Evolutionary conservation across 2,113 vertebrate genomes (phyloP).

Genomic region (Panthera leo): DNA sequence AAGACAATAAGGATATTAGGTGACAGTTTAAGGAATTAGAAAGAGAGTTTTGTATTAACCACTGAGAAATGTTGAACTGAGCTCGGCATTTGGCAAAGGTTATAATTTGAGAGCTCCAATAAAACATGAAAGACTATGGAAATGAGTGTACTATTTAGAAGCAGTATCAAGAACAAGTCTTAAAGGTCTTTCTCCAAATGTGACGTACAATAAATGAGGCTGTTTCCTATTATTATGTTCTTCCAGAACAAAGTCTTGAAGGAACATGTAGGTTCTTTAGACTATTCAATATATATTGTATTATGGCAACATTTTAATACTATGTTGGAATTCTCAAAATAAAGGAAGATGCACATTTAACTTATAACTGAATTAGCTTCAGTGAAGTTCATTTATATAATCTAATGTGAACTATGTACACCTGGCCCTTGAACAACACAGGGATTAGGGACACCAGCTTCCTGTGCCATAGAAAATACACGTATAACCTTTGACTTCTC

Average conservation of each 20-base stretch:
- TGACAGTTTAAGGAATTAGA: conserved; percentile 48
- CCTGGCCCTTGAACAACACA: not conserved
- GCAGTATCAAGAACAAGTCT: not conserved
- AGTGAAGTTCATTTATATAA: not conserved
- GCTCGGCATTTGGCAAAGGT: conserved; percentile 27
- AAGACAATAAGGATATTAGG: not conserved
- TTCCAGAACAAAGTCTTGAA: conserved; percentile 30
- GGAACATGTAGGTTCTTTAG: not conserved
- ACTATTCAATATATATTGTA: not conserved
- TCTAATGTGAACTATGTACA: not conserved
- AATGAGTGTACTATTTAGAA: conserved; percentile 8
- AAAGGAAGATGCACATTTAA: not conserved
- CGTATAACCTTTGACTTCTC: not conserved
- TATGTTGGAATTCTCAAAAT: not conserved
- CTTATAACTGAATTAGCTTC: not conserved
- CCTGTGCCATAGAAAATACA: not conserved
- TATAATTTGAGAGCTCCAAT: not conserved
- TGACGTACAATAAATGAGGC: not conserved
- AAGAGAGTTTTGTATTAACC: not conserved
- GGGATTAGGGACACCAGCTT: not conserved
- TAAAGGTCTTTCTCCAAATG: not conserved
- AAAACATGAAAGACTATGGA: conserved; percentile 20
- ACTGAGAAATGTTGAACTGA: conserved; percentile 20
- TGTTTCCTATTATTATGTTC: not conserved
- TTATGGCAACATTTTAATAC: not conserved